A percentile compares a stretch with the other conserved stretches of the same genome.
Evolutionary conservation across 2,113 vertebrate genomes (phyloP).

Genomic region (Phrynosoma blainvillii): DNA sequence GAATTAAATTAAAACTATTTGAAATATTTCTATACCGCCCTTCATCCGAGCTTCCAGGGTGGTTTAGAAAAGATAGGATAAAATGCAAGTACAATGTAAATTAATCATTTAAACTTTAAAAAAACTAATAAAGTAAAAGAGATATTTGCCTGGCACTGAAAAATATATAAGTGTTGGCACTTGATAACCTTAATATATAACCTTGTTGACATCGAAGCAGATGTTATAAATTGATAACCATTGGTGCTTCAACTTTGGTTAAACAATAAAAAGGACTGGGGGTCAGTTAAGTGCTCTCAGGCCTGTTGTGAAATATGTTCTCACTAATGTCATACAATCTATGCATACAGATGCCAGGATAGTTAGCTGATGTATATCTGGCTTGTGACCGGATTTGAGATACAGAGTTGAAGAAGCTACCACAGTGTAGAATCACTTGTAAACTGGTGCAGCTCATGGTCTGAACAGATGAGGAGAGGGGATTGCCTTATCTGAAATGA

Average conservation of each 20-base stretch:
- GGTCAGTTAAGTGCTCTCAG: background rate
- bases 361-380: background rate
- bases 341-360: background rate
- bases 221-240: background rate
- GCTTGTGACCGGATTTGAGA: background rate
- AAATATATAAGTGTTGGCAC: background rate
- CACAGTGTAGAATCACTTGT: background rate
- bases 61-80: background rate
- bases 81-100: background rate
- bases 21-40: background rate
- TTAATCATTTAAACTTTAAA: background rate
- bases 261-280: background rate
- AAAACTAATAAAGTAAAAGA: background rate
- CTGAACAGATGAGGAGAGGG: too few species aligned
- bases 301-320: background rate
- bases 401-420: background rate
- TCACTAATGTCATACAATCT: background rate
- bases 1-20: background rate
- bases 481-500: too few species aligned
- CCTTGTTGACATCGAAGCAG: background rate
- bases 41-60: background rate
- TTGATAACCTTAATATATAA: background rate
- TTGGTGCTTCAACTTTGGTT: background rate
- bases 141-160: background rate
- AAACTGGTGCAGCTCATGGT: too few species aligned